Base-by-base conservation (phyloP, 2,888 invertebrate genomes). In the Xanthorhoe designata region DNA sequence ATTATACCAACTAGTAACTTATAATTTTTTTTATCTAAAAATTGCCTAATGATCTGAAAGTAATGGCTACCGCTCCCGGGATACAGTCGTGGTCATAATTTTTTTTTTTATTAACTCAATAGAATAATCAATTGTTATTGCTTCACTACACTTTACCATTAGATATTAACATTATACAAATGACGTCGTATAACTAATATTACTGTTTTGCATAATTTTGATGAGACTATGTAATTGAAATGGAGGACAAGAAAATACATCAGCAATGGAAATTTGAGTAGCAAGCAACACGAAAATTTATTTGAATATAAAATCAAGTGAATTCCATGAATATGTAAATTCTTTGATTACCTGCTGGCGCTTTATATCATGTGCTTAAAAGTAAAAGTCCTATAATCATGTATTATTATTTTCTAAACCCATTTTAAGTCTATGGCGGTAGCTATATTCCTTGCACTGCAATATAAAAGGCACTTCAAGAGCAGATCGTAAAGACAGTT, bases 251-350 rank as follows among this genome's bases (percentile, higher is more conserved):
- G 38, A 51, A 52, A 60, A 52, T 60, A 52, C 19, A 59, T 52
- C 42, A 53, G 32, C 53, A 17, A 53, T 53, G 60, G 17, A 60
- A 45, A 29, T 60, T 60, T 45, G 6, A 45, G 52, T 50, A 29
- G 29, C 54, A 47, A 29, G 29, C 54, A 47, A 29, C 56, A 57
- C 56, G 18, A 57, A 63, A 57, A 49, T 49, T 29, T 47, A 57
- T 57, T 63, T 57, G 62, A 50, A 62, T 59, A 59, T 49, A 49
- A 17, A 32, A 53, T 50, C 53, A 42, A 62, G 42, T 47, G 24
- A 42, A 63, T 57, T 62, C 59, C 49, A 70, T 70, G 73, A 78
- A 78, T 73, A 78, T 79, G 76, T 69, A 78, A 78, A 76, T 77
- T 60, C 68, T 61, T 71, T 77, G 78, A 78, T 78, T 78, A 78